These are phyloP conservation scores for Arothron firmamentum DNA, from an alignment of 2,113 vertebrate genomes.

Conservation along the genomic window DNA sequence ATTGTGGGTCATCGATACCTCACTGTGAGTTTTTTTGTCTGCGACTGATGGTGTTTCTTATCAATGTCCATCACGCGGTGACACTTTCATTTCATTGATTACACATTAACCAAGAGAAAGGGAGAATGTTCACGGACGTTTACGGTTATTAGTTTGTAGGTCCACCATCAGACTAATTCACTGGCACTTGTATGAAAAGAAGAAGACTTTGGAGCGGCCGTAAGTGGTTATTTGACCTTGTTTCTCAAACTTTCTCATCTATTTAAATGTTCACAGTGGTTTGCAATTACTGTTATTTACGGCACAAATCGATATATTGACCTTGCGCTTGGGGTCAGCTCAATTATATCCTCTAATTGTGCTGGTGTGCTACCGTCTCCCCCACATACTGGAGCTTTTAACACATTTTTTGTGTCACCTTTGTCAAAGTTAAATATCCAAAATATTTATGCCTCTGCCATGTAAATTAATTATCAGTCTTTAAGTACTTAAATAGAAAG, in stretches of 20 bases:
- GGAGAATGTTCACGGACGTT: not conserved
- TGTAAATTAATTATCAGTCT: no score
- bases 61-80: not conserved
- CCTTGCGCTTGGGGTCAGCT: not conserved
- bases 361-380: no score
- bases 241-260: not conserved
- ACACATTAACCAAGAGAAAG: conserved; percentile 1
- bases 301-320: not conserved
- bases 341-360: not conserved
- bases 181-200: not conserved
- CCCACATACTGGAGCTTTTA: no score
- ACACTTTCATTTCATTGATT: not conserved
- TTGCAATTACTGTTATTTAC: not conserved
- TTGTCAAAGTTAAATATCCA: no score
- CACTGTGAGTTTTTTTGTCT: not conserved
- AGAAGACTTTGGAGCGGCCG: not conserved
- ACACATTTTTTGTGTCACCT: no score
- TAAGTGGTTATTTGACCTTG: not conserved
- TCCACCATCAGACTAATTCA: not conserved
- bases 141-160: no score
- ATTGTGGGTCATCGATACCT: not conserved
- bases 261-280: not conserved
- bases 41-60: not conserved
- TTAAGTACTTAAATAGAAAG: no score
- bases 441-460: no score